Percentiles rank a stretch among this genome's conserved stretches.
Evolutionary conservation across 2,888 invertebrate species (phyloP).

Genomic region (Tetramorium bicarinatum): DNA sequence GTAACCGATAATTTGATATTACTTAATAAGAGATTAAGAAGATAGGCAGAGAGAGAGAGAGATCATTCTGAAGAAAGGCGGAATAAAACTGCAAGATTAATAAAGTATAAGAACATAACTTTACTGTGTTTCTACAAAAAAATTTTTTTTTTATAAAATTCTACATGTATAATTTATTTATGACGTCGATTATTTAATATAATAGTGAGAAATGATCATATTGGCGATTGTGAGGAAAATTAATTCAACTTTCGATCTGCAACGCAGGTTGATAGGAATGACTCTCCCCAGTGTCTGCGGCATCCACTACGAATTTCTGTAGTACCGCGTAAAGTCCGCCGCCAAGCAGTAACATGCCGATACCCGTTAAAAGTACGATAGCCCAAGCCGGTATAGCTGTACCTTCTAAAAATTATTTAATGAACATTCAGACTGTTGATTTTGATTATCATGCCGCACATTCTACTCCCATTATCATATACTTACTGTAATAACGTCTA

Average conservation of each 20-base stretch:
- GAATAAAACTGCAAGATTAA: conserved; percentile 59
- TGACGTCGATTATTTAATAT: not conserved
- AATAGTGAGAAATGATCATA: not conserved
- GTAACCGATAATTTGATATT: conserved; percentile 67
- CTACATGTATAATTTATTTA: conserved; percentile 42
- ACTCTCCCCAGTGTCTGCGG: conserved; percentile 87
- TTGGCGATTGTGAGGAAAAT: not conserved
- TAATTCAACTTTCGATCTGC: conserved; percentile 87
- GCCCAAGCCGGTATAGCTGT: conserved; percentile 93
- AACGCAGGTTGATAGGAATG: conserved; percentile 88
- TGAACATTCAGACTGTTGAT: conserved; percentile 2
- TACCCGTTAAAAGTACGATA: conserved; percentile 90
- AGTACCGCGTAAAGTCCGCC: conserved; percentile 90
- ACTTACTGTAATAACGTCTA: conserved; percentile 93
- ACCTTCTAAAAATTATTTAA: conserved; percentile 87
- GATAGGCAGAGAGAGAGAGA: no score
- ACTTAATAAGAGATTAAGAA: conserved; percentile 63
- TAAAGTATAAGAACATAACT: conserved; percentile 57
- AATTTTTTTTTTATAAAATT: conserved; percentile 45
- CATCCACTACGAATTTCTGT: conserved; percentile 90
- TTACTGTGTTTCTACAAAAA: conserved; percentile 68
- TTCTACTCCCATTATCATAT: conserved; percentile 4
- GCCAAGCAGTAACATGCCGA: conserved; percentile 91
- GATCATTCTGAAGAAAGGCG: conserved; percentile 60
- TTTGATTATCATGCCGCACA: not conserved